Evolutionary conservation across 2,888 invertebrate genomes (phyloP).

Genomic region (Macropis europaea): DNA sequence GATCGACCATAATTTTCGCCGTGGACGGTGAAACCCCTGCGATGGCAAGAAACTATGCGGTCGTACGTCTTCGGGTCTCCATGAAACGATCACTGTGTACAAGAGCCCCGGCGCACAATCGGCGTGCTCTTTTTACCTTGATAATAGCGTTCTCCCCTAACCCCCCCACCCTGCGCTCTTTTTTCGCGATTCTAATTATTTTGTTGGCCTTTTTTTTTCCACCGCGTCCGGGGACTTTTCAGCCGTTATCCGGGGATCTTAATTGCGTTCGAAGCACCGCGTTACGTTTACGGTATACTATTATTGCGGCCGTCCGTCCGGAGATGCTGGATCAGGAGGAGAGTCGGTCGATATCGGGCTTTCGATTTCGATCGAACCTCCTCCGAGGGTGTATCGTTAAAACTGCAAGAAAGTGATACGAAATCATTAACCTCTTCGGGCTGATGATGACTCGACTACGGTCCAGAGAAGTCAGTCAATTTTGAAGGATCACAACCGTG

Average conservation of each 20-base stretch:
- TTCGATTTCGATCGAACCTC: too few species aligned
- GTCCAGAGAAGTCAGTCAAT: too few species aligned
- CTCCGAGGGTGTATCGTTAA: too few species aligned
- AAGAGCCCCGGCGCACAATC: not conserved
- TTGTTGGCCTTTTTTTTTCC: not conserved
- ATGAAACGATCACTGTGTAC: conserved; percentile 41
- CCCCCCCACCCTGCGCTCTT: not conserved
- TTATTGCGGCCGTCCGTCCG: not conserved
- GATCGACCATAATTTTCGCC: conserved; percentile 61
- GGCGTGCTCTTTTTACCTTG: not conserved
- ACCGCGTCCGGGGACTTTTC: conserved; percentile 13
- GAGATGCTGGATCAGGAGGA: not conserved
- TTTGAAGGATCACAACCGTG: too few species aligned
- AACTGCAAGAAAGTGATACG: too few species aligned
- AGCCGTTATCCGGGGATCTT: conserved; percentile 31
- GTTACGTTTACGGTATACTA: conserved; percentile 5
- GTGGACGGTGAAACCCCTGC: conserved; percentile 44
- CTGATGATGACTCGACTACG: too few species aligned
- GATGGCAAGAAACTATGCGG: conserved; percentile 38
- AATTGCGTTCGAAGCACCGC: conserved; percentile 12
- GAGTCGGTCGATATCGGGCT: not conserved
- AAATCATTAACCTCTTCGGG: too few species aligned
- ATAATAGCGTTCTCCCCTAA: conserved; percentile 17
- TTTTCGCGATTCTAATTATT: conserved; percentile 7
- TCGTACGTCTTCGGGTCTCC: conserved; percentile 34